A percentile compares a stretch with the other conserved stretches of the same genome.
phyloP scores from a whole-genome alignment of 2,113 vertebrate species.

The Antigone vipio region DNA sequence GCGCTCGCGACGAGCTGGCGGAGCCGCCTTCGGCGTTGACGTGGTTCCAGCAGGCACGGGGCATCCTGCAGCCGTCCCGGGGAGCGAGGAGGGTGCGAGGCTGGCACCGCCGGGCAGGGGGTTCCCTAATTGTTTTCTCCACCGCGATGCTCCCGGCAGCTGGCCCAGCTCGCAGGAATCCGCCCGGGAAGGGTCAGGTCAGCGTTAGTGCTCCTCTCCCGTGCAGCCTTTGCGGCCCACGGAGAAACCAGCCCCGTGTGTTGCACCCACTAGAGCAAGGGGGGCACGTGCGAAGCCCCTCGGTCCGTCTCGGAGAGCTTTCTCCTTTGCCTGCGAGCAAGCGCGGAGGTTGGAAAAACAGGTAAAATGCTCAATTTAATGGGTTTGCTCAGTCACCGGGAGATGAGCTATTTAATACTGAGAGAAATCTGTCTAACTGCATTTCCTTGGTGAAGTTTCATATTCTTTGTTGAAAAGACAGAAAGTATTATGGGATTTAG shows the following conservation, averaged over 20 bases:
- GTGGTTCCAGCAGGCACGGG: not conserved
- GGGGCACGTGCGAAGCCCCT: not conserved
- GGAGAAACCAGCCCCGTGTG: accelerated
- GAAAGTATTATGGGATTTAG: not conserved
- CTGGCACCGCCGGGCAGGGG: not conserved
- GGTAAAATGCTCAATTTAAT: not conserved
- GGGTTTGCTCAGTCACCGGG: not conserved
- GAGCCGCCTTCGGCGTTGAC: not conserved
- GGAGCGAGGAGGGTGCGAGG: not conserved
- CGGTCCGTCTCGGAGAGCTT: not conserved
- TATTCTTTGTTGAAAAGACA: not conserved
- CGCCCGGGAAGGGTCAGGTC: no score
- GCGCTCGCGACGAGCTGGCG: accelerated
- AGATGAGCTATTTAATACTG: not conserved
- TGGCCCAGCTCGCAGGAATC: not conserved
- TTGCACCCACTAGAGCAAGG: accelerated
- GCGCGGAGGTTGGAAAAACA: not conserved
- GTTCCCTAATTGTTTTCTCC: not conserved
- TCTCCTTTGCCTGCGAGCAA: not conserved
- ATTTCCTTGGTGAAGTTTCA: not conserved
- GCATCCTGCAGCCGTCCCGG: no score
- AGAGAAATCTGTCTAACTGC: not conserved
- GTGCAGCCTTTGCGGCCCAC: not conserved
- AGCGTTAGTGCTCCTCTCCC: not conserved
- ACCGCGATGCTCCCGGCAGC: not conserved